These are phyloP conservation scores for Pseudopleuronectes americanus DNA, from an alignment of 2,797 vertebrate genomes.

Conservation along the genomic window DNA sequence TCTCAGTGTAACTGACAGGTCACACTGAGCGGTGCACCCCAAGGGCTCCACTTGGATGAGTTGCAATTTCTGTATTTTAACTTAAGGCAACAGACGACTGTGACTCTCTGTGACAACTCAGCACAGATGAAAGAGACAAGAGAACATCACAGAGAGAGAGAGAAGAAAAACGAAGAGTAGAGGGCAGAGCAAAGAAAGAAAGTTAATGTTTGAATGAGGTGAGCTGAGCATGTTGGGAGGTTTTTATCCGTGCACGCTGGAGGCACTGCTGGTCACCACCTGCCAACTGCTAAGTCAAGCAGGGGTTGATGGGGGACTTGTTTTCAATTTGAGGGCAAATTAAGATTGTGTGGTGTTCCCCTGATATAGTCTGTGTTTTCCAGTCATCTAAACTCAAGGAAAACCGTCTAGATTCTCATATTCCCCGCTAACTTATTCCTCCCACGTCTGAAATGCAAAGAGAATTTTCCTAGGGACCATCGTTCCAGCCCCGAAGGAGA, in stretches of 20 bases:
- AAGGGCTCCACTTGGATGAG: background rate
- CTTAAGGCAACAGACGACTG: slow-evolving; percentile 19
- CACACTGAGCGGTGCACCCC: slow-evolving; percentile 11
- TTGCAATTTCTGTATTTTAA: slow-evolving; percentile 4
- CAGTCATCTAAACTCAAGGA: background rate
- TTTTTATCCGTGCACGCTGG: slow-evolving; percentile 15
- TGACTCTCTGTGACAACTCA: slow-evolving; percentile 23
- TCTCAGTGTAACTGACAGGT: background rate
- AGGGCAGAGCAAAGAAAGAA: background rate
- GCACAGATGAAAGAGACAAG: slow-evolving; percentile 4
- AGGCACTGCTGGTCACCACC: slow-evolving; percentile 12
- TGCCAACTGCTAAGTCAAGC: background rate
- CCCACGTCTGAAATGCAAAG: background rate
- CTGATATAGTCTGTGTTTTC: background rate
- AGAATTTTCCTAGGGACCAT: background rate
- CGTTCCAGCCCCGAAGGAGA: background rate
- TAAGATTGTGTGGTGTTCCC: background rate
- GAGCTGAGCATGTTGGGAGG: slow-evolving; percentile 3
- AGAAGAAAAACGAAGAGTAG: background rate
- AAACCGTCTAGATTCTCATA: background rate
- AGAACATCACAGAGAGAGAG: too few species aligned
- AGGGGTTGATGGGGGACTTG: background rate
- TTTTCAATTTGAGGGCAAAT: background rate
- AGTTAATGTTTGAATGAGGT: slow-evolving; percentile 19
- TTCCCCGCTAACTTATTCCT: background rate